phyloP scores from a whole-genome alignment of 2,113 vertebrate genomes.

The Neolamprologus variostigma region DNA sequence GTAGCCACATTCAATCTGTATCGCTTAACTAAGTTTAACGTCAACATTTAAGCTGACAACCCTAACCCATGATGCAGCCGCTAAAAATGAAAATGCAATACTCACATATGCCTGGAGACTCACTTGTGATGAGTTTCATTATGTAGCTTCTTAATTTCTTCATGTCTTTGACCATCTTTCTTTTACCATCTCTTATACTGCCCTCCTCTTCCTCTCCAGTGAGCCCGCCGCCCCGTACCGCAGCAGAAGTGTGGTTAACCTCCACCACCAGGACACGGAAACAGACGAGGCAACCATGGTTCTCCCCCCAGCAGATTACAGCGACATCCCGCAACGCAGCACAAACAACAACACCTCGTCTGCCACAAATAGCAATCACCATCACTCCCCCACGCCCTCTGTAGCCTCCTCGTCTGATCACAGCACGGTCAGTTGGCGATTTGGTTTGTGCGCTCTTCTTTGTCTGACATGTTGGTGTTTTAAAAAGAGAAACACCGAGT shows the following conservation, averaged over 20 bases:
- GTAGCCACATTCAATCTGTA: not conserved
- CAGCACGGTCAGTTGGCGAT: slow-evolving; percentile 51
- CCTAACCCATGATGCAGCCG: not conserved
- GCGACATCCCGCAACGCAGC: slow-evolving; percentile 29
- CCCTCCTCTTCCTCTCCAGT: not conserved
- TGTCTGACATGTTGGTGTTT: not conserved
- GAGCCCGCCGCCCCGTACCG: slow-evolving; percentile 55
- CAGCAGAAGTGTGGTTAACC: slow-evolving; percentile 85
- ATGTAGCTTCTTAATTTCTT: not conserved
- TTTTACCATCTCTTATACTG: not conserved
- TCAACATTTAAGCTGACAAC: not conserved
- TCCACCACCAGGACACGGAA: slow-evolving; percentile 77
- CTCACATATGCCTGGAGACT: not conserved
- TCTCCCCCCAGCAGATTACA: slow-evolving; percentile 86
- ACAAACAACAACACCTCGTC: not conserved
- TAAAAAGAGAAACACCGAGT: not conserved
- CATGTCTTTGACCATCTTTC: not conserved
- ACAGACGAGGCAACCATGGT: slow-evolving; percentile 72
- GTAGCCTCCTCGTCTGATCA: slow-evolving; percentile 44
- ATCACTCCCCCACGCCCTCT: slow-evolving; percentile 48
- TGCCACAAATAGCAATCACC: slow-evolving; percentile 19
- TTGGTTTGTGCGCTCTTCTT: not conserved
- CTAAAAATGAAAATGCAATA: not conserved
- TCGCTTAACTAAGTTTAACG: not conserved
- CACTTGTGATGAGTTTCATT: not conserved